These are phyloP conservation scores for Epinotia brunnichana DNA, from an alignment of 2,888 invertebrate species.

Conservation along the genomic window DNA sequence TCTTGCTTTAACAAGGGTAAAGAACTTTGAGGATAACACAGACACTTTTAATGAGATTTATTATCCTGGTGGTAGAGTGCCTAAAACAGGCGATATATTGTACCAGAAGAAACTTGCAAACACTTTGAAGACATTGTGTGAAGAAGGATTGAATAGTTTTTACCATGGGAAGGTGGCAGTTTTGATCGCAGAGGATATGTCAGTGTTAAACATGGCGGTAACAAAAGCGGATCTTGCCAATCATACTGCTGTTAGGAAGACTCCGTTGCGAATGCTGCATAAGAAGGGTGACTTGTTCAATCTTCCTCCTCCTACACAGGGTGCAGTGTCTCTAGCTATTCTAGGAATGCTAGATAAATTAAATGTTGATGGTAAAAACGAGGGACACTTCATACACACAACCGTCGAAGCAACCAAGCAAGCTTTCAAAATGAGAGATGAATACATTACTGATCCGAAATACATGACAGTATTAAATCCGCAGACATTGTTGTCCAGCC, in stretches of 20 bases:
- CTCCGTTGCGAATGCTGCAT: slow-evolving; percentile 65
- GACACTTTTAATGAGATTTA: slow-evolving; percentile 60
- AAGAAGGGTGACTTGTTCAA: slow-evolving; percentile 69
- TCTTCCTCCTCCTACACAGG: slow-evolving; percentile 77
- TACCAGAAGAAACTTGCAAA: slow-evolving; percentile 67
- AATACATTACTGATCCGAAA: slow-evolving; percentile 70
- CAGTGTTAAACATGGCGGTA: slow-evolving; percentile 66
- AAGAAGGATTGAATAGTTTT: slow-evolving; percentile 70
- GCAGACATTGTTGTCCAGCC: slow-evolving; percentile 58
- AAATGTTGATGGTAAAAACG: slow-evolving; percentile 65
- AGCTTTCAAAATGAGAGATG: slow-evolving; percentile 63
- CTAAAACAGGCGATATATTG: slow-evolving; percentile 63
- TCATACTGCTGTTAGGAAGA: slow-evolving; percentile 65
- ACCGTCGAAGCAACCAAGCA: slow-evolving; percentile 72
- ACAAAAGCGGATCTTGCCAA: slow-evolving; percentile 68
- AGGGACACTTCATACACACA: slow-evolving; percentile 70
- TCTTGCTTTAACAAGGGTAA: slow-evolving; percentile 45
- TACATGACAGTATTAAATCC: slow-evolving; percentile 65
- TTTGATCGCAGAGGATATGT: slow-evolving; percentile 67
- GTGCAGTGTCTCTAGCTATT: slow-evolving; percentile 68
- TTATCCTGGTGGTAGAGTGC: slow-evolving; percentile 59
- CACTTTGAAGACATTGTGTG: slow-evolving; percentile 62
- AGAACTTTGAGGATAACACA: slow-evolving; percentile 43
- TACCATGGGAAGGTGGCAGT: slow-evolving; percentile 70
- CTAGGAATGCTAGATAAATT: slow-evolving; percentile 72